Evolutionary conservation across 2,888 invertebrate species (phyloP), one percentile per base, ranked within the genome.

Genomic region (Antheraea yamamai): DNA sequence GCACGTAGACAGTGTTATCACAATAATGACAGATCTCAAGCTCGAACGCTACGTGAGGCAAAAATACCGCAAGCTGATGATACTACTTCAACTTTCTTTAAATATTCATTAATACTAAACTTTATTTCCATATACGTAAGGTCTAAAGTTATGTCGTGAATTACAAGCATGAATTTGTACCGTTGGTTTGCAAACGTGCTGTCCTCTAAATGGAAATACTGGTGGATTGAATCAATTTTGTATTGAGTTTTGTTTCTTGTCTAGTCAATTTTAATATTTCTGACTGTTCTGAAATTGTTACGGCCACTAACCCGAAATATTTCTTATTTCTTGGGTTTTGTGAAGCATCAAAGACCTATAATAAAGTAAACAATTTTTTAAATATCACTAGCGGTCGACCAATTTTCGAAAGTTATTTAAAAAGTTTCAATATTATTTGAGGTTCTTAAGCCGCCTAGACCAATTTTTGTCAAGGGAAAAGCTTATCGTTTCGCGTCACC

Each of bases 1-100:
- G 87, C 92, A 92, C 94, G 93, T 92, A 90, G 86, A 89, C 90
- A 85, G 91, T 92, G 91, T 93, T 93, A 95, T 94, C 95, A 92
- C 88, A 88, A 89, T 94, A 94, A 95, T 95, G 94, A 94, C 94
- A 94, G 94, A 93, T 94, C 93, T 91, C 84, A 79, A 80, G 79
- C 78, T 77, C 86, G 78, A 86, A 86, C 84, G 85, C 84, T 91
- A 94, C 94, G 94, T 94, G 94, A 88, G 87, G 87, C 86, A 84
- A 88, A 90, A 89, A 92, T 89, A 91, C 91, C 91, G 91, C 91
- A 91, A 75, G 71, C 47, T 71, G 71, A 72, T 75, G 71, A 72
- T 75, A 26, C 74, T 30, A 75, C 58, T 51, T 72, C 47, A 72
- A 61, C 20, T 20, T 61, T 30, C 12, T 70, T 70, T 70, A 26